Base-by-base conservation (phyloP, 2,888 invertebrate species). In the Blastobasis lacticolella region DNA sequence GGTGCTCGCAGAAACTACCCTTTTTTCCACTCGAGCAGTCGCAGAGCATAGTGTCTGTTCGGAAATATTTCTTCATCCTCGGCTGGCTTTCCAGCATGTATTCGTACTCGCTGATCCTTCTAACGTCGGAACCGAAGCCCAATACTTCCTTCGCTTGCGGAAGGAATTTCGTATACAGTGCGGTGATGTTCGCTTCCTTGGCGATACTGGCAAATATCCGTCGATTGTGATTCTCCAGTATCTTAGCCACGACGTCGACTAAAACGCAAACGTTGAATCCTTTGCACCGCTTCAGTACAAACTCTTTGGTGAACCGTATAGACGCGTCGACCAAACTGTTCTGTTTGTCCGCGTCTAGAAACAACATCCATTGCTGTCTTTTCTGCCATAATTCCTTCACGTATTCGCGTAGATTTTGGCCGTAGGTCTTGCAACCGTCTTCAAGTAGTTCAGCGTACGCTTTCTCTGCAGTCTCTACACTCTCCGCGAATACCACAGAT, bases 1-100 rank as follows among this genome's bases (percentile, higher is more conserved):
- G 51, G 46, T 75, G 75, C 36, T 64, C 68, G 49, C 75, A 75
- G 4, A 72, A 56, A 4, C 53, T 51, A 0, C 70, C 72, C 42
- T 51, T 61, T 4, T 42, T 54, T 0, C 74, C 74, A 3, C 47
- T 10, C 0, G 38, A 4, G 48, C 75, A 75, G 47, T 73, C 66
- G 46, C 75, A 75, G 41, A 63, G 69, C 56, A 62, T 56, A 0
- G 64, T 67, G 10, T 70, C 70, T 0, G 54, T 59, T 49, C 66
- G 63, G 48, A 71, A 64, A 36, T 10, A 48, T 48, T 44, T 51
- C 8, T 46, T 60, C 4, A 52, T 48, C 45, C 46, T 49, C 36
- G 36, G 5, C 4, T 48, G 38, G 6, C 38, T 36, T 43, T 54
- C 49, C 7, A 63, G 10, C 38, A 45, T 52, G 48, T 55, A 67